Evolutionary conservation across 2,797 vertebrate species (phyloP).

Genomic region (Loriculus beryllinus): DNA sequence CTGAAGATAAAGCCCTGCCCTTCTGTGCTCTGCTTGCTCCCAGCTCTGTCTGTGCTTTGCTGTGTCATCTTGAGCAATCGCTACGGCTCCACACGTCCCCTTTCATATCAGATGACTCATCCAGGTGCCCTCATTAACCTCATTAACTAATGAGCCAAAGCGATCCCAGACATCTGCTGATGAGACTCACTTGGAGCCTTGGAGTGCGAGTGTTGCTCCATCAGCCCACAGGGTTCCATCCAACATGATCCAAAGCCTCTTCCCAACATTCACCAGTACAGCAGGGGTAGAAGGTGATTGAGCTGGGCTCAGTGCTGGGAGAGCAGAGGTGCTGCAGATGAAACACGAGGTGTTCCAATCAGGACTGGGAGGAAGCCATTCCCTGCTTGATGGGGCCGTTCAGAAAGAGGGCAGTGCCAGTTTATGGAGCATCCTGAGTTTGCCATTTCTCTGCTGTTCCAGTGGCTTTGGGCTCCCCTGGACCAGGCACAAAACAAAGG

Average conservation of each 20-base stretch:
- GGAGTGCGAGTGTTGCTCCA: neutral
- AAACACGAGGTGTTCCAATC: neutral
- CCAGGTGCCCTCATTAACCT: conserved; percentile 41
- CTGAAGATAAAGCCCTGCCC: neutral
- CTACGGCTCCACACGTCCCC: neutral
- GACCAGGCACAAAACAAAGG: neutral
- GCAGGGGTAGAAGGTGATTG: neutral
- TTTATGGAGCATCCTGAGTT: neutral
- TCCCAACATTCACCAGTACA: neutral
- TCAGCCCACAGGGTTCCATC: neutral
- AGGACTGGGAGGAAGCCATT: neutral
- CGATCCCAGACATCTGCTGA: neutral
- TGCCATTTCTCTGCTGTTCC: neutral
- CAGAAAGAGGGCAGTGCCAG: neutral
- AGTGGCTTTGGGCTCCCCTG: neutral
- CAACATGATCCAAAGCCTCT: neutral
- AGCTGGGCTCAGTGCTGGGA: neutral
- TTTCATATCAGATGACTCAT: neutral
- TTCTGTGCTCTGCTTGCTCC: neutral
- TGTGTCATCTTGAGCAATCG: neutral
- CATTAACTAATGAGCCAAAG: conserved; percentile 40
- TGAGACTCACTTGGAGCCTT: neutral
- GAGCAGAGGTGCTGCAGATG: neutral
- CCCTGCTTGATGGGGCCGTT: neutral
- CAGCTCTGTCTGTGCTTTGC: neutral